A percentile compares a stretch with the other conserved stretches of the same genome.
Evolutionary conservation across 2,888 invertebrate genomes (phyloP).

Genomic region (Mycalesis mineus): DNA sequence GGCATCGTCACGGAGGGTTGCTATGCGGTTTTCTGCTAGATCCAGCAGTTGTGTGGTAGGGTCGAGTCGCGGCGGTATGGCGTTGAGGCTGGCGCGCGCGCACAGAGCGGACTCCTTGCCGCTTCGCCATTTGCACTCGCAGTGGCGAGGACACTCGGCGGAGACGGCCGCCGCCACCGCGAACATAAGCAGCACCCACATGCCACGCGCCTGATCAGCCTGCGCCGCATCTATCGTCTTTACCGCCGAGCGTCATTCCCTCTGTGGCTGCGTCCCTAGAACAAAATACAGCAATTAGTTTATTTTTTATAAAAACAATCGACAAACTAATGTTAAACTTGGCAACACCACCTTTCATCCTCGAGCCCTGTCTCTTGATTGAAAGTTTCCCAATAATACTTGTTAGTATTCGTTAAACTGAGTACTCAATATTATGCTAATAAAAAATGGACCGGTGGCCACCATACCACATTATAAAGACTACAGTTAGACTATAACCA

Average conservation of each 20-base stretch:
- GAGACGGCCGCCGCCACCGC: slow-evolving; percentile 71
- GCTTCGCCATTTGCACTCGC: slow-evolving; percentile 93
- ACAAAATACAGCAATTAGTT: slow-evolving; percentile 31
- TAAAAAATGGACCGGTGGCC: too few relatives aligned
- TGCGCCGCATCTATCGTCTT: slow-evolving; percentile 64
- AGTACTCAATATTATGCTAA: too few relatives aligned
- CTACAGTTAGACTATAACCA: too few relatives aligned
- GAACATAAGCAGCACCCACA: slow-evolving; percentile 78
- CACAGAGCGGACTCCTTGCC: slow-evolving; percentile 92
- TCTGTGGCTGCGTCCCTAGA: slow-evolving; percentile 48
- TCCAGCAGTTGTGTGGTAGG: slow-evolving; percentile 89
- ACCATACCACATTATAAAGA: too few relatives aligned
- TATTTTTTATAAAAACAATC: not conserved
- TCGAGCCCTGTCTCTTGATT: too few relatives aligned
- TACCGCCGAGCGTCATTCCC: slow-evolving; percentile 66
- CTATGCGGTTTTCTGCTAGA: slow-evolving; percentile 85
- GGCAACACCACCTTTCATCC: too few relatives aligned
- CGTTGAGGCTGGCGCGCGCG: slow-evolving; percentile 84
- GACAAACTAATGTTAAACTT: too few relatives aligned
- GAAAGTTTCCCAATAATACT: too few relatives aligned
- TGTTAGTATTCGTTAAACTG: too few relatives aligned
- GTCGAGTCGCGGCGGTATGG: slow-evolving; percentile 85
- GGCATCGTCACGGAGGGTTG: slow-evolving; percentile 82
- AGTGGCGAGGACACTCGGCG: slow-evolving; percentile 85
- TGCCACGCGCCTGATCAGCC: slow-evolving; percentile 72